Percentiles rank a stretch among this genome's conserved stretches.
Conservation (phyloP, 2,113 vertebrate species). For the Capra hircus region DNA sequence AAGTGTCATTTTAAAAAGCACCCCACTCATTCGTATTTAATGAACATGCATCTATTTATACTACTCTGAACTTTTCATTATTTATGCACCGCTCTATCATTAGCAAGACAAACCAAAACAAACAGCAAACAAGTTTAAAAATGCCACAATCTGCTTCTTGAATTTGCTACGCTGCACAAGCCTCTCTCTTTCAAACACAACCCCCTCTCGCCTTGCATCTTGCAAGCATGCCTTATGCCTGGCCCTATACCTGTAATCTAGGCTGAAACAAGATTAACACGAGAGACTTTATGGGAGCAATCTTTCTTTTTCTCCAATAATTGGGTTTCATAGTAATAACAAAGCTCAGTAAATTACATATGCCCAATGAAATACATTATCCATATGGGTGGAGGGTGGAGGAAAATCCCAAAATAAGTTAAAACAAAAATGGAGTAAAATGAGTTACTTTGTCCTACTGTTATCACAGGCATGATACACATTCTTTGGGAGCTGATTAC, state of each 20-base stretch:
- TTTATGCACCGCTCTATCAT: not conserved
- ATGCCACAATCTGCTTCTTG: not conserved
- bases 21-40: not conserved
- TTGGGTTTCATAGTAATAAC: conserved; percentile 24
- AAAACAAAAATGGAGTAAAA: not conserved
- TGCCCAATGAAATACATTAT: conserved; percentile 28
- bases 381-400: not conserved
- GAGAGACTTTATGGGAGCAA: not conserved
- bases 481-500: not conserved
- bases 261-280: not conserved
- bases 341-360: conserved; percentile 20
- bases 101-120: not conserved
- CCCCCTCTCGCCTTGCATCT: not conserved
- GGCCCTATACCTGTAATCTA: not conserved
- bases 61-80: not conserved
- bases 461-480: not conserved
- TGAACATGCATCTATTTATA: not conserved
- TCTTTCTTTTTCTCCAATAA: conserved; percentile 49
- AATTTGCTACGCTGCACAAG: not conserved
- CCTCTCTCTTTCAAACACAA: not conserved
- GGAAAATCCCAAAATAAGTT: conserved; percentile 39
- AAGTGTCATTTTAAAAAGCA: not conserved
- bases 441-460: not conserved
- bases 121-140: not conserved
- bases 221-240: not conserved